Conservation (phyloP, 2,113 vertebrate species). For the Cynopterus brachyotis region DNA sequence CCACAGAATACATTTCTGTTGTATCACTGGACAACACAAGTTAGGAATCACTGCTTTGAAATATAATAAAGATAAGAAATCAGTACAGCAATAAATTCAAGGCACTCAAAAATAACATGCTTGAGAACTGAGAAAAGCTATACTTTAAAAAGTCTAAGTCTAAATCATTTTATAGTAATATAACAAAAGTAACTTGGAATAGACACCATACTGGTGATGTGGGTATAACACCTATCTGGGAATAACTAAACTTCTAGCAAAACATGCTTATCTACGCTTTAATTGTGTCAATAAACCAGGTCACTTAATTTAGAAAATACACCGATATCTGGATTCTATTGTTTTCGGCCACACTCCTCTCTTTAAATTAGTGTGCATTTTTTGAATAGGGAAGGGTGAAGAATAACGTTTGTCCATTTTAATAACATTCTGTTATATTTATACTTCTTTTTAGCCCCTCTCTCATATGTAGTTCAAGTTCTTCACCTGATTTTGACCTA, state of each 20-base stretch:
- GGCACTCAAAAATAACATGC: neutral
- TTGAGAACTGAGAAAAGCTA: neutral
- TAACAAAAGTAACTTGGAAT: neutral
- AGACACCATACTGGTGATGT: neutral
- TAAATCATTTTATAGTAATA: neutral
- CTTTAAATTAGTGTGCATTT: neutral
- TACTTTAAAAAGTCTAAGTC: neutral
- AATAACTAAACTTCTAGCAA: neutral
- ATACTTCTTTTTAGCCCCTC: neutral
- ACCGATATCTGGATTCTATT: neutral
- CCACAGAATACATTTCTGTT: neutral
- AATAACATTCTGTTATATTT: neutral
- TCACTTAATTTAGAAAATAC: conserved; percentile 4
- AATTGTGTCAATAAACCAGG: neutral
- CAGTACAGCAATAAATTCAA: neutral
- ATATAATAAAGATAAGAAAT: neutral
- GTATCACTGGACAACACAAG: neutral
- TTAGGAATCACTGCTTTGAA: neutral
- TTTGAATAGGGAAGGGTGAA: neutral
- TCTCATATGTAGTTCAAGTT: neutral
- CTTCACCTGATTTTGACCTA: neutral
- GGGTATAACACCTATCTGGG: neutral
- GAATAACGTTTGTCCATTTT: neutral
- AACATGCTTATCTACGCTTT: neutral
- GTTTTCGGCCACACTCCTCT: neutral